These are phyloP conservation scores for Hyles vespertilio DNA, from an alignment of 1,140 invertebrate species.

Conservation along the genomic window DNA sequence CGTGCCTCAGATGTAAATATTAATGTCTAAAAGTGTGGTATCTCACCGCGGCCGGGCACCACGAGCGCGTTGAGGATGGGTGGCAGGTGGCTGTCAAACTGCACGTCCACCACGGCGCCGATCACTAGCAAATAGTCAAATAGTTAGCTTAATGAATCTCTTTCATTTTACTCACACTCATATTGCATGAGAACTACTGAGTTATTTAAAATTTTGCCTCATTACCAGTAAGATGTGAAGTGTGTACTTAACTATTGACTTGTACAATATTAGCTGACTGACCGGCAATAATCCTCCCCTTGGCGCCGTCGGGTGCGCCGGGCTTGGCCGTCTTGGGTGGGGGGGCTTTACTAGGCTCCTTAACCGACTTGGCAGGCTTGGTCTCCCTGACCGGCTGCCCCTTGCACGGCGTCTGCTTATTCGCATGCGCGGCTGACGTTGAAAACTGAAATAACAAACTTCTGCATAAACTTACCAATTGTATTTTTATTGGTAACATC, in stretches of 20 bases:
- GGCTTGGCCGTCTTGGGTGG: not conserved
- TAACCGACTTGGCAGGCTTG: not conserved
- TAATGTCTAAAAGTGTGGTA: not conserved
- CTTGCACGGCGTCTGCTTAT: not conserved
- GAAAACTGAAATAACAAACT: not conserved
- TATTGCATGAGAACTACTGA: not conserved
- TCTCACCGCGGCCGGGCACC: constrained; percentile 77
- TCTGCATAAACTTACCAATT: too few relatives aligned
- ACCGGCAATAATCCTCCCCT: constrained; percentile 48
- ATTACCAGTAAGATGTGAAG: not conserved
- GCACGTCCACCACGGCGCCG: constrained; percentile 91
- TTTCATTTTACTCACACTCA: not conserved
- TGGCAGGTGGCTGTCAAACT: constrained; percentile 87
- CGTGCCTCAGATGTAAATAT: too few relatives aligned
- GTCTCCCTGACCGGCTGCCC: not conserved
- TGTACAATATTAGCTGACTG: not conserved
- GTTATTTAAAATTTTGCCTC: not conserved
- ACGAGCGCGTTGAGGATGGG: constrained; percentile 90
- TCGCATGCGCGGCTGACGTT: not conserved
- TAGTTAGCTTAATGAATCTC: not conserved
- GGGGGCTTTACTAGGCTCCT: not conserved
- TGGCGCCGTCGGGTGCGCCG: constrained; percentile 25
- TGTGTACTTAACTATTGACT: not conserved
- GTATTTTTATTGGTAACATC: too few relatives aligned
- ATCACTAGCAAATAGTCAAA: constrained; percentile 78